Conservation (phyloP, 2,888 invertebrate genomes). For the Strigamia transsilvanica region DNA sequence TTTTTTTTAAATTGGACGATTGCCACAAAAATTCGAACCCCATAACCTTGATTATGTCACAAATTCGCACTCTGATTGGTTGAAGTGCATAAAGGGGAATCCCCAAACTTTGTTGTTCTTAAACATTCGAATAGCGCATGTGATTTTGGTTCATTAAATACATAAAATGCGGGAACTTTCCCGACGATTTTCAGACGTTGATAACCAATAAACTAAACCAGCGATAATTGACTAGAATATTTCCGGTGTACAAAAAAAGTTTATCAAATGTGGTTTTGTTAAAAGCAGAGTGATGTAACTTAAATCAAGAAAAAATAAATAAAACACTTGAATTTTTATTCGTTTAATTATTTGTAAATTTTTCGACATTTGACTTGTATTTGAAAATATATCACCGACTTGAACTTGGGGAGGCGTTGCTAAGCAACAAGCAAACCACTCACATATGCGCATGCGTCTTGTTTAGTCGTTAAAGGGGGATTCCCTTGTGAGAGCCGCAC, state of each 20-base stretch:
- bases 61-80: not conserved
- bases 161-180: not conserved
- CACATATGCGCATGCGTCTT: not conserved
- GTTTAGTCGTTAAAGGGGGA: not conserved
- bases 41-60: not conserved
- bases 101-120: not conserved
- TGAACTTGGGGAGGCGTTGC: not conserved
- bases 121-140: too few relatives aligned
- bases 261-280: too few relatives aligned
- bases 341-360: not conserved
- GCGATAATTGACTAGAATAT: not conserved
- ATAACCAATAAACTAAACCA: not conserved
- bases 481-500: not conserved
- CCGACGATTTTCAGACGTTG: not conserved
- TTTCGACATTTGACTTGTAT: not conserved
- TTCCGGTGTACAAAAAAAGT: not conserved
- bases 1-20: too few relatives aligned
- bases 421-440: not conserved
- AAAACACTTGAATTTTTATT: too few relatives aligned
- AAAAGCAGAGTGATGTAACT: too few relatives aligned
- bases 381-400: not conserved
- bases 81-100: not conserved
- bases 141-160: not conserved
- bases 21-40: not conserved
- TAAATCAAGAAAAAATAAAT: too few relatives aligned